Evolutionary conservation across 2,797 vertebrate species (phyloP).

Genomic region (Parambassis ranga): DNA sequence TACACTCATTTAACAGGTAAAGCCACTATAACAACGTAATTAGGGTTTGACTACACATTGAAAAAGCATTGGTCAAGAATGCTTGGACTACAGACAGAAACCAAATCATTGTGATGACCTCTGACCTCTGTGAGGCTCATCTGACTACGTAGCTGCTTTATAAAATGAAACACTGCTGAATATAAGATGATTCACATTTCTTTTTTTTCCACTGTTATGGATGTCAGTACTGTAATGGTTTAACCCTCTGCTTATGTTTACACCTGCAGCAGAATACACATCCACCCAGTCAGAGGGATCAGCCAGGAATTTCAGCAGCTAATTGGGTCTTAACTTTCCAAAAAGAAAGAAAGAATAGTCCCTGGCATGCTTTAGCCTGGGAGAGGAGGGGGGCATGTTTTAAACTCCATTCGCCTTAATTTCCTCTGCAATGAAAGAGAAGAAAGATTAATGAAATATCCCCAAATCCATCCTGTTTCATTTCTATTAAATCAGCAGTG

Average conservation of each 20-base stretch:
- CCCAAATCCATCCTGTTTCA: slow-evolving; percentile 97
- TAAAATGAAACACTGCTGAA: neutral
- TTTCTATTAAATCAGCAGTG: slow-evolving; percentile 98
- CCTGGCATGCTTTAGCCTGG: slow-evolving; percentile 81
- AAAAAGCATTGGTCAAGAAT: no score
- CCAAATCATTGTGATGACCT: no score
- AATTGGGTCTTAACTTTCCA: slow-evolving; percentile 90
- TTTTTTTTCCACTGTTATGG: neutral
- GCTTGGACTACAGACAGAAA: no score
- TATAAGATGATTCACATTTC: neutral
- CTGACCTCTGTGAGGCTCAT: no score
- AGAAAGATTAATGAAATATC: slow-evolving; percentile 98
- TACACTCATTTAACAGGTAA: no score
- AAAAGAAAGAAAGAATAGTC: slow-evolving; percentile 79
- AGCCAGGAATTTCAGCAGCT: slow-evolving; percentile 89
- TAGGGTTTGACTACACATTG: no score
- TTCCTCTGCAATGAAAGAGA: slow-evolving; percentile 94
- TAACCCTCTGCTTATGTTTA: slow-evolving; percentile 41
- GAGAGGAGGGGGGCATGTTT: slow-evolving; percentile 68
- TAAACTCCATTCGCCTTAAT: slow-evolving; percentile 89
- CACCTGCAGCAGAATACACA: slow-evolving; percentile 74
- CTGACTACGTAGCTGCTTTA: no score
- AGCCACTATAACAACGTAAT: no score
- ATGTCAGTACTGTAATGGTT: slow-evolving; percentile 17
- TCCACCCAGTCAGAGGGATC: slow-evolving; percentile 82